Percentiles rank a stretch among this genome's conserved stretches.
Evolutionary conservation across 2,888 invertebrate species (phyloP).

Genomic region (Ariolimax columbianus): DNA sequence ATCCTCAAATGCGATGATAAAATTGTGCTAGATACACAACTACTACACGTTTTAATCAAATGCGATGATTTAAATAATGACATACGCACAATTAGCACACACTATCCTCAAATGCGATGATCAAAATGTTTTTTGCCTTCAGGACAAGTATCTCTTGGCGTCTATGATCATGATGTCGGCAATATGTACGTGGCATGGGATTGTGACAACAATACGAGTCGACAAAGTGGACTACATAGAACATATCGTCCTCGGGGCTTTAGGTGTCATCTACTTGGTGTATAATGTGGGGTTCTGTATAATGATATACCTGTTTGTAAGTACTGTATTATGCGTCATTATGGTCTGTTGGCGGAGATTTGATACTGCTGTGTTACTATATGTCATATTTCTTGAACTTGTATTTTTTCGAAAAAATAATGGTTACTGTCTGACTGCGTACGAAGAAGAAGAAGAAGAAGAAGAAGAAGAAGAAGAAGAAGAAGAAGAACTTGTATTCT

Average conservation of each 20-base stretch:
- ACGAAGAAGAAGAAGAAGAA: no score
- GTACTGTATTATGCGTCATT: conserved; percentile 54
- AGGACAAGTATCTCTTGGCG: conserved; percentile 77
- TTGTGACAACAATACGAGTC: conserved; percentile 67
- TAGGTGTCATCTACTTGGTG: conserved; percentile 73
- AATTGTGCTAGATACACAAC: no score
- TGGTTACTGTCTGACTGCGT: no score
- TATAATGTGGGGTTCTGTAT: conserved; percentile 77
- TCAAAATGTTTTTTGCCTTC: conserved; percentile 16
- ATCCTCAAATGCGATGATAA: no score
- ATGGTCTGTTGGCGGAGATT: background rate
- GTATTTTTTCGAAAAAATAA: no score
- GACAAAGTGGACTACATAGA: conserved; percentile 70
- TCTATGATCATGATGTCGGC: conserved; percentile 76
- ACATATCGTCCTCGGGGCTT: conserved; percentile 73
- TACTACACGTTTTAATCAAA: no score
- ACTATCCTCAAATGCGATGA: background rate
- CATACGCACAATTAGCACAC: background rate
- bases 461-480: no score
- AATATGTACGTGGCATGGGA: conserved; percentile 77
- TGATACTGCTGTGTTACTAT: no score
- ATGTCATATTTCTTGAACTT: no score
- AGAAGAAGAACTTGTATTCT: no score
- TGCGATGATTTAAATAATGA: no score
- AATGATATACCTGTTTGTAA: conserved; percentile 77